Conservation (phyloP, 2,113 vertebrate genomes). For the Pogona vitticeps region DNA sequence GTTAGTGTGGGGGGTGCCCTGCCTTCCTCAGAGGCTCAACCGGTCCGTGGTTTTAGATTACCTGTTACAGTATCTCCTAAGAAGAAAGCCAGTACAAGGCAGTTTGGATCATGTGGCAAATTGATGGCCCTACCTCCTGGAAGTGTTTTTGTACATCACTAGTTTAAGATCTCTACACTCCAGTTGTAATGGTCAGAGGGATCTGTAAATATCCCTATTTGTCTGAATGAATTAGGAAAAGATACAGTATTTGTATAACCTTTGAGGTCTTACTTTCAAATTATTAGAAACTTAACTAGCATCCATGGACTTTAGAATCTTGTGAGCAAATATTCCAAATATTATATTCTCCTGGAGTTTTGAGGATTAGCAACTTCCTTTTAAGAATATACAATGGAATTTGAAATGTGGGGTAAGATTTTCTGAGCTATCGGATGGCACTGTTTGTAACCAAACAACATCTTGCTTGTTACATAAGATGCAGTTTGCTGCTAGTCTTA, state of each 20-base stretch:
- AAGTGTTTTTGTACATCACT: background rate
- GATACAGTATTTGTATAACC: background rate
- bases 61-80: too few species aligned
- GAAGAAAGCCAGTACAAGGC: too few species aligned
- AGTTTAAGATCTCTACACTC: background rate
- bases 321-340: background rate
- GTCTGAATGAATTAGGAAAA: background rate
- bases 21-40: too few species aligned
- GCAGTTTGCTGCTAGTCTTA: too few species aligned
- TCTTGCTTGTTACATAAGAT: background rate
- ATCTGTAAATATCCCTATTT: too few species aligned
- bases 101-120: too few species aligned
- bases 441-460: background rate
- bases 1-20: too few species aligned
- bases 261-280: background rate
- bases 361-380: background rate
- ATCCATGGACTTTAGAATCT: background rate
- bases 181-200: too few species aligned
- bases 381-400: background rate
- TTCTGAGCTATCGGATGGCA: background rate
- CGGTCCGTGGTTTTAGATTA: too few species aligned
- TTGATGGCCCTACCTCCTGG: too few species aligned
- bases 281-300: background rate
- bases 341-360: background rate
- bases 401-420: background rate